Evolutionary conservation across 2,797 vertebrate genomes (phyloP), one percentile per base, ranked within the genome.

Genomic region (Enoplosus armatus): DNA sequence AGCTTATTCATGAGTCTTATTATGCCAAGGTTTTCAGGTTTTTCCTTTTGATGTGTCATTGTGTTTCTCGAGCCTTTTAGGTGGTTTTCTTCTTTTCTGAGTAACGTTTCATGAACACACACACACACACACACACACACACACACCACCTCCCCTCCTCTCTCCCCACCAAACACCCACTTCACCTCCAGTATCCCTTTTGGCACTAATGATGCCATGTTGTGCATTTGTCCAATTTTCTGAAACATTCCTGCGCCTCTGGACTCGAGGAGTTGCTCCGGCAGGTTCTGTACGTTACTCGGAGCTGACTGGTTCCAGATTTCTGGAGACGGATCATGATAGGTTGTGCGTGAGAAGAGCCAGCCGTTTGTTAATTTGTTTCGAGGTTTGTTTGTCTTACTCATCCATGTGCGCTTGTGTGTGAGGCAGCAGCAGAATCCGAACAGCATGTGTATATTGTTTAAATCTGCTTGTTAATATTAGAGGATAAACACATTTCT

Each of bases 341-440:
- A 81, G 87, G 82, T 90, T 87, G 90, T 92, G 94, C 93, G 90
- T 95, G 94, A 94, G 93, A 95, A 94, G 90, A 84, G 66, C 85
- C 83, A 56, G 87, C 74, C 69, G 48, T 90, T 85, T 83, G 89
- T 84, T 91, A 62, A 88, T 83, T 88, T 86, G 74, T 89, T 90
- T 87, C 29, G 22, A 82, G 79, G 84, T 89, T 87, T 92, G 87
- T 92, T 93, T 93, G 91, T 93, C 92, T 93, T 94, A 85, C 79
- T 92, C 87, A 85, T 91, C 91, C 88, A 64, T 87, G 86, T 90
- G 89, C 83, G 83, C 84, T 62, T 86, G 88, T 70, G 80, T 83
- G 82, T 76, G 85, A 85, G 75, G 81, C 61, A 83, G 75, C 85
- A 51, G 83, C 77, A 67, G 73, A 89, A 90, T 84, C 75, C 29